Conservation (phyloP, 2,797 vertebrate species). For the Pipistrellus pipistrellus region DNA sequence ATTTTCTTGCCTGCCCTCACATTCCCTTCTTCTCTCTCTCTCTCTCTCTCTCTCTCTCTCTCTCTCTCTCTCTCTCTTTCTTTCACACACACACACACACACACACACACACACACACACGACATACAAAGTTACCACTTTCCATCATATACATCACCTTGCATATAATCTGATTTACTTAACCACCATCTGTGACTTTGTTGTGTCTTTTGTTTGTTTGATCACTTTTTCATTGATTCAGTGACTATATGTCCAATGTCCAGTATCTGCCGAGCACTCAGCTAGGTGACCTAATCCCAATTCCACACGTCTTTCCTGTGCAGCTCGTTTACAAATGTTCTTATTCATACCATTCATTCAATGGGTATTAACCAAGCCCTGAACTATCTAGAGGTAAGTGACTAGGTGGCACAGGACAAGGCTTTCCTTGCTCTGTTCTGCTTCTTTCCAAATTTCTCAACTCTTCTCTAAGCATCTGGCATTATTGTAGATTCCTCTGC, state of each 20-base stretch:
- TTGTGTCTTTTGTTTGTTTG: not conserved
- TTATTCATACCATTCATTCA: not conserved
- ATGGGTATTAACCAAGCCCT: not conserved
- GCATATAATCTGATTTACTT: not conserved
- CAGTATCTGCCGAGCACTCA: not conserved
- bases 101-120: not conserved
- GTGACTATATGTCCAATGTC: not conserved
- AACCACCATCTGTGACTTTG: not conserved
- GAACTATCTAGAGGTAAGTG: not conserved
- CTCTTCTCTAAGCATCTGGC: slow-evolving; percentile 14
- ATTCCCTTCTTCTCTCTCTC: not conserved
- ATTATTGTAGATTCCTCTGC: not conserved
- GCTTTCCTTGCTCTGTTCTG: not conserved
- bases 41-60: not conserved
- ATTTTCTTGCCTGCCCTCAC: not conserved
- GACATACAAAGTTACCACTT: not conserved
- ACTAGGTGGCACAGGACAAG: not conserved
- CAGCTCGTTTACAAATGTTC: not conserved
- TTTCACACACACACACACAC: not conserved
- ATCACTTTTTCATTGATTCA: slow-evolving; percentile 1
- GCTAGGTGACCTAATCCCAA: not conserved
- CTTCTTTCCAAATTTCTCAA: slow-evolving; percentile 35
- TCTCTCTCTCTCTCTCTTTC: too few relatives aligned
- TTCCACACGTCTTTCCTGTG: not conserved
- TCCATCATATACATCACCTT: not conserved